Base-by-base conservation (phyloP, 2,797 vertebrate genomes). In the Diceros bicornis region DNA sequence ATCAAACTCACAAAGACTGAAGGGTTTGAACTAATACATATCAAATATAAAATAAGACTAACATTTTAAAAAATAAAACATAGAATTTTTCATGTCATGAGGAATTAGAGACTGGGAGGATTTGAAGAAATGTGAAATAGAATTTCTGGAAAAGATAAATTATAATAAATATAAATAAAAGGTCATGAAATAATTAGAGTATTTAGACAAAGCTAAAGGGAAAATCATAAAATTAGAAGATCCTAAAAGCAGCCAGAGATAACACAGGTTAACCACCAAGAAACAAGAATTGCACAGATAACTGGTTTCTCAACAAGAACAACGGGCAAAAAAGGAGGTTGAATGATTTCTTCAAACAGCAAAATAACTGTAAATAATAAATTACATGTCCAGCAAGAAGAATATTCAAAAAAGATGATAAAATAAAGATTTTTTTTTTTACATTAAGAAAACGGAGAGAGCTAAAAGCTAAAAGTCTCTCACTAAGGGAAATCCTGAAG, bases 131-230 rank as follows among this genome's bases (percentile, higher is more conserved):
- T 34, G 68, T 78, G n/a, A 55, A 71, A 69, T n/a, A 89, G 55
- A 71, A 93, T 78, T 69, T 77, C 52, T 81, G 47, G 61, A n/a
- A 93, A 75, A 81, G 32, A 66, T 85, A 72, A 96, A 71, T 62
- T 71, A 72, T 57, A 91, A 66, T 29, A 82, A 82, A 52, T 52
- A 4, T 69, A 34, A 87, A 25, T 75, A 55, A 27, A 89, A 95
- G 6, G 41, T 75, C 62, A 62, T 44, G 17, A 55, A 41, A 32
- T 57, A 89, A 93, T 29, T 29, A 12, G 18, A 84, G 59, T 34
- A 89, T 71, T 79, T 57, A 93, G 55, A 89, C 9, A 85, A 93
- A 74, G 14, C 14, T 91, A 55, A 94, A 69, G 18, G 11, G 25
- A 55, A 96, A 77, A 75, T 87, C 10, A 62, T 75, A 77, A 77